Evolutionary conservation across 2,888 invertebrate genomes (phyloP), one percentile per base, ranked within the genome.

Genomic region (Synergus japonicus): DNA sequence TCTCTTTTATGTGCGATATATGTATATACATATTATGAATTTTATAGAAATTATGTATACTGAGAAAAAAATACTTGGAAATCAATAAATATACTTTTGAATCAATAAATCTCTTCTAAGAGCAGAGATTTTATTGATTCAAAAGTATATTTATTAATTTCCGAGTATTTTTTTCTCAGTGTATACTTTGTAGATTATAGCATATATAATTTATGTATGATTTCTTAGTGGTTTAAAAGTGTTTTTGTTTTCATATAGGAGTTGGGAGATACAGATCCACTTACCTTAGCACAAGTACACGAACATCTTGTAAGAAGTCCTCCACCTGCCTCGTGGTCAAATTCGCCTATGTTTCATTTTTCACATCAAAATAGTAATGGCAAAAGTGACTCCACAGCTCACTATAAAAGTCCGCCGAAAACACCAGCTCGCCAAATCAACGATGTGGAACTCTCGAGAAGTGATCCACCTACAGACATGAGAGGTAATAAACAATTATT

Each of bases 261-360:
- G 86, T 84, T 92, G 76, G 91, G 93, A 22, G 96, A 96, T 89
- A 94, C 95, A 76, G 96, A 96, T 90, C 96, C 96, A 0, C 90
- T 96, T 84, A 95, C 96, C 41, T 92, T 96, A 81, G 96, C 96
- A 83, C 96, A 96, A 92, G 95, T 96, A 79, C 97, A 97, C 88
- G 96, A 97, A 89, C 96, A 97, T 90, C 95, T 97, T 94, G 96
- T 97, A 76, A 93, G 97, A 81, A 96, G 96, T 84, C 97, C 97
- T 44, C 97, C 97, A 3, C 97, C 97, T 0, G 96, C 95, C 29
- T 95, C 95, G 83, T 96, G 96, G 96, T 96, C 96, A 44, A 93
- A 93, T 85, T 93, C 94, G 63, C 94, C 94, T n/a, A 92, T 94
- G 78, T 94, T 95, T 88, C 93, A 93, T 84, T 94, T 94, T 88